These are phyloP conservation scores for Equus przewalskii DNA, from an alignment of 2,113 vertebrate genomes.

Conservation along the genomic window DNA sequence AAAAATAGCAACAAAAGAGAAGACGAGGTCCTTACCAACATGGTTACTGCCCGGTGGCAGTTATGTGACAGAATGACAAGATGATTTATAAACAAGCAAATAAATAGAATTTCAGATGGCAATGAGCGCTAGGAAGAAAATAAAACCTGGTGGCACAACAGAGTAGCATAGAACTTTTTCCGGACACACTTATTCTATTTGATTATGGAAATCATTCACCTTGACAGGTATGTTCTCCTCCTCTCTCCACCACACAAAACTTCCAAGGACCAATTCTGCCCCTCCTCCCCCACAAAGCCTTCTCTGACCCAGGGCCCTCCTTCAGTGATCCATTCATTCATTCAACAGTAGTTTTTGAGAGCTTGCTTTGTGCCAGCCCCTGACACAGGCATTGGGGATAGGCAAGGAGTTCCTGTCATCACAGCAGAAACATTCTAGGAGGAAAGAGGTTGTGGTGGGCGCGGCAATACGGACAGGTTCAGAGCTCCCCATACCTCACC, in stretches of 20 bases:
- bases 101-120: not conserved
- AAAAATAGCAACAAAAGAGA: not conserved
- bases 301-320: not conserved
- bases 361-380: not conserved
- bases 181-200: not conserved
- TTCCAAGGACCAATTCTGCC: not conserved
- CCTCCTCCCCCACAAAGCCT: not conserved
- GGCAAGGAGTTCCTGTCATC: not conserved
- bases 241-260: not conserved
- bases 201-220: not conserved
- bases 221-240: not conserved
- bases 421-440: not conserved
- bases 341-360: not conserved
- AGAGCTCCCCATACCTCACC: not conserved
- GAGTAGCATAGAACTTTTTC: not conserved
- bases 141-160: not conserved
- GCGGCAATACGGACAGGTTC: rapidly evolving
- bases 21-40: not conserved
- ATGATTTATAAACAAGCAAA: not conserved
- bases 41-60: not conserved
- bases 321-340: not conserved
- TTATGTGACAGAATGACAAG: not conserved
- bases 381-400: not conserved
- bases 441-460: not conserved
- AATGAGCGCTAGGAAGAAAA: not conserved